Evolutionary conservation across 2,797 vertebrate species (phyloP).

Genomic region (Euthynnus affinis): DNA sequence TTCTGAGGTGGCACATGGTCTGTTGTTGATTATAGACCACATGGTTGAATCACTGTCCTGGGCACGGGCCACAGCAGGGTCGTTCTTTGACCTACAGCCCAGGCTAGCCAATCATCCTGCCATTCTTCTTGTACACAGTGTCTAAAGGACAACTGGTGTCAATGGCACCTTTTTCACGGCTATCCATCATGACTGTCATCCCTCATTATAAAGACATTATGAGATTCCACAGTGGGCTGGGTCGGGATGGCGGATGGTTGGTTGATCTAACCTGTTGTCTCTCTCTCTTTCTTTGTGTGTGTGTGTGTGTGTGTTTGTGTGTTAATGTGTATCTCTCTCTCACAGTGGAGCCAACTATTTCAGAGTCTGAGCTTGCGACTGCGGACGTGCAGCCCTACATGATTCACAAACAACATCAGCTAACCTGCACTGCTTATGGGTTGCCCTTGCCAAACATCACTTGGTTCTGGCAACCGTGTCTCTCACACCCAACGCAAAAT

Average conservation of each 20-base stretch:
- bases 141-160: slow-evolving; percentile 62
- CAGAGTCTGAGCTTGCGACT: slow-evolving; percentile 84
- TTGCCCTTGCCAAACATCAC: slow-evolving; percentile 84
- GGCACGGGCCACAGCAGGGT: slow-evolving; percentile 56
- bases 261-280: slow-evolving; percentile 49
- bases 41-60: slow-evolving; percentile 52
- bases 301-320: slow-evolving; percentile 28
- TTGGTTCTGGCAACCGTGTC: slow-evolving; percentile 89
- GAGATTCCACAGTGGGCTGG: slow-evolving; percentile 45
- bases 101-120: slow-evolving; percentile 61
- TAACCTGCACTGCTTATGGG: slow-evolving; percentile 88
- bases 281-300: slow-evolving; percentile 16
- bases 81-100: slow-evolving; percentile 68
- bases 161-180: slow-evolving; percentile 63
- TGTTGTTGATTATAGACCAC: slow-evolving; percentile 60
- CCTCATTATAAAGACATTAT: slow-evolving; percentile 75
- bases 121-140: slow-evolving; percentile 51
- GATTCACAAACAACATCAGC: slow-evolving; percentile 78
- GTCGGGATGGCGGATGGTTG: slow-evolving; percentile 1
- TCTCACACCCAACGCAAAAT: slow-evolving; percentile 36
- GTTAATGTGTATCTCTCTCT: slow-evolving; percentile 7
- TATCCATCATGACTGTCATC: slow-evolving; percentile 66
- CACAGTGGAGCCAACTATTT: slow-evolving; percentile 91
- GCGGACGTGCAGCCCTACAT: slow-evolving; percentile 74
- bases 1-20: slow-evolving; percentile 46